Base-by-base conservation (phyloP, 1,140 invertebrate genomes). In the Drosophila lacertosa region DNA sequence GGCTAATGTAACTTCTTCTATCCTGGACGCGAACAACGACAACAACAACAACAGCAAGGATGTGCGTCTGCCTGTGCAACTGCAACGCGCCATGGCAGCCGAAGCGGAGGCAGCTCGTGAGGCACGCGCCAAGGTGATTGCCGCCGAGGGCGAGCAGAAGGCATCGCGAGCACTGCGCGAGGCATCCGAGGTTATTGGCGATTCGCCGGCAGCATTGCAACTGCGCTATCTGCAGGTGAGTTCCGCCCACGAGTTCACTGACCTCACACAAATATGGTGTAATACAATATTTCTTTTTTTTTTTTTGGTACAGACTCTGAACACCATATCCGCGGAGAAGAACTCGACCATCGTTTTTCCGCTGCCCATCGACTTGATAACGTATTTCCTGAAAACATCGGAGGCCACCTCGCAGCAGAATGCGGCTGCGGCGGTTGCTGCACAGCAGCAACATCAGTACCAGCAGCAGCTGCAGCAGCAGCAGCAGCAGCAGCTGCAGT, bases 281-380 rank as follows among this genome's bases (percentile, higher is more conserved):
- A n/a, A n/a, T n/a, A n/a, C n/a, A n/a, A n/a, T 37, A 15, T 35
- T 35, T 35, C 11, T n/a, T 35, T 35, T 37, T 35, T 45, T 32
- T 88, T 9, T 24, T 18, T 48, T 47, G 22, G 18, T 2, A 3
- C 94, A 99, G 93, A 98, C 98, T 4, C 92, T 99, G 55, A 99
- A 97, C 92, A 96, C 96, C 7, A 98, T 99, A 91, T 97, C 97
- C 40, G 97, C 97, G 1, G 98, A 99, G 93, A 99, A 99, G 93
- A 99, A 99, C 92, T 99, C 98, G 3, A 99, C 98, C 6, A 99
- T 99, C 84, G 96, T 99, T 59, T 99, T 99, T 92, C 98, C 98
- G 18, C 93, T 99, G 74, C 98, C 98, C 26, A 97, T 99, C 89
- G 97, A 99, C 89, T 94, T 98, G 77, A 90, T 99, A 40, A 95